Percentiles rank a stretch among this genome's conserved stretches.
Evolutionary conservation across 2,797 vertebrate species (phyloP).

Genomic region (Otus scops): DNA sequence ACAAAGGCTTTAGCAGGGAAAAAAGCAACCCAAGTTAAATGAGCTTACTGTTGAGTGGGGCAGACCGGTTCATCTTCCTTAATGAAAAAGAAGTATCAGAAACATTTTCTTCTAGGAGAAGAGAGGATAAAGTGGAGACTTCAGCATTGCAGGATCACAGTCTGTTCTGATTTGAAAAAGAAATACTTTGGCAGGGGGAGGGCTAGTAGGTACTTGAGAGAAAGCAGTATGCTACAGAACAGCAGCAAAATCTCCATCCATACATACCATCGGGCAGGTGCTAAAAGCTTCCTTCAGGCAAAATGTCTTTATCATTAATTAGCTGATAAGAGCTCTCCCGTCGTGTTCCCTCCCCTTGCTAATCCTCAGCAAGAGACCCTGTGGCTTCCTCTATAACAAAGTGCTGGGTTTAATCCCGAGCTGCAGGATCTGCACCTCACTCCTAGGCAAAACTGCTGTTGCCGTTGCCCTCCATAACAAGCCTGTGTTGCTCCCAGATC

Average conservation of each 20-base stretch:
- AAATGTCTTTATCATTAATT: not conserved
- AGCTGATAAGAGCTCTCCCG: not conserved
- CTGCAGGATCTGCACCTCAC: not conserved
- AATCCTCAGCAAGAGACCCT: not conserved
- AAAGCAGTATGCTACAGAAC: not conserved
- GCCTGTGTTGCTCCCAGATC: slow-evolving; percentile 70
- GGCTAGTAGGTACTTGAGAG: not conserved
- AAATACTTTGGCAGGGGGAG: not conserved
- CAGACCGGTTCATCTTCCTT: not conserved
- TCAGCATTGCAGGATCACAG: not conserved
- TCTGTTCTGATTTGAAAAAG: not conserved
- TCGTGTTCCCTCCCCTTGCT: not conserved
- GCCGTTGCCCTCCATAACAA: fast-evolving
- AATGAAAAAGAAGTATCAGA: not conserved
- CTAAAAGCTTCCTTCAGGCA: not conserved
- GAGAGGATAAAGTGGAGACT: not conserved
- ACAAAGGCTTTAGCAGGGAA: not conserved
- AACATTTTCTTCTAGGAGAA: not conserved
- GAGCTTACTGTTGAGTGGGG: not conserved
- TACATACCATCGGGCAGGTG: not conserved
- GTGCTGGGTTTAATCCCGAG: fast-evolving
- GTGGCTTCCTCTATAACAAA: not conserved
- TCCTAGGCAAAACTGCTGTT: not conserved
- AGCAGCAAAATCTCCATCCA: not conserved
- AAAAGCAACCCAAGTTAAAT: not conserved